phyloP scores from a whole-genome alignment of 2,888 invertebrate species.

The Machimus atricapillus region DNA sequence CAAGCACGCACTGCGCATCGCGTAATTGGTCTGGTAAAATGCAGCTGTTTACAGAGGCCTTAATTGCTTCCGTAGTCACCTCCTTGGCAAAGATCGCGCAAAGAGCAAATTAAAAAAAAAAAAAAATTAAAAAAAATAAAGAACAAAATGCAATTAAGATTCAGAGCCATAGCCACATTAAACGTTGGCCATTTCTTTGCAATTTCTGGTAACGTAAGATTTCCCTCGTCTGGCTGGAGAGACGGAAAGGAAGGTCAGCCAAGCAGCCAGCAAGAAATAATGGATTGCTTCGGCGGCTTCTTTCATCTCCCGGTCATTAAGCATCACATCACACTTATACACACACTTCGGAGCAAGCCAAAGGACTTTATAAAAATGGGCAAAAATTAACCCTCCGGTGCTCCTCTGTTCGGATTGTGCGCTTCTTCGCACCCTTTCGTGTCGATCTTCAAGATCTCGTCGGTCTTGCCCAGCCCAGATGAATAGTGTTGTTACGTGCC shows the following conservation, averaged over 20 bases:
- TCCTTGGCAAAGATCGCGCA: slow-evolving; percentile 1
- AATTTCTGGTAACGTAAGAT: slow-evolving; percentile 27
- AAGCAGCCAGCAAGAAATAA: background rate
- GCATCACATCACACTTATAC: background rate
- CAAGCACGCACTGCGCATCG: background rate
- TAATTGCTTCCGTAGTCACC: slow-evolving; percentile 31
- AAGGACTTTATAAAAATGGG: slow-evolving; percentile 9
- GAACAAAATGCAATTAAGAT: slow-evolving; percentile 16
- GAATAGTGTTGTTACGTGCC: slow-evolving; percentile 16
- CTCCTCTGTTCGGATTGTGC: background rate
- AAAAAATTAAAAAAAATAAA: background rate
- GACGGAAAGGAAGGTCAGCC: background rate
- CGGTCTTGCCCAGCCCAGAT: background rate
- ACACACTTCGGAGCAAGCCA: background rate
- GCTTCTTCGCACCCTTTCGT: background rate
- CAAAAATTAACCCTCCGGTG: background rate
- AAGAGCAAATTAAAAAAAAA: background rate
- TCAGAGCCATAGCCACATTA: background rate
- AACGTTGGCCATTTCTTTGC: background rate
- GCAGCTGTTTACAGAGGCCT: slow-evolving; percentile 32
- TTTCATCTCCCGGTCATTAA: slow-evolving; percentile 24
- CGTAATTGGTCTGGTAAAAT: background rate
- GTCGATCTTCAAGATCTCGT: too few species aligned
- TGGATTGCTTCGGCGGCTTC: slow-evolving; percentile 8
- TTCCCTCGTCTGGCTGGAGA: background rate